These are phyloP conservation scores for Myiozetetes cayanensis DNA, from an alignment of 2,113 vertebrate genomes.

Conservation along the genomic window DNA sequence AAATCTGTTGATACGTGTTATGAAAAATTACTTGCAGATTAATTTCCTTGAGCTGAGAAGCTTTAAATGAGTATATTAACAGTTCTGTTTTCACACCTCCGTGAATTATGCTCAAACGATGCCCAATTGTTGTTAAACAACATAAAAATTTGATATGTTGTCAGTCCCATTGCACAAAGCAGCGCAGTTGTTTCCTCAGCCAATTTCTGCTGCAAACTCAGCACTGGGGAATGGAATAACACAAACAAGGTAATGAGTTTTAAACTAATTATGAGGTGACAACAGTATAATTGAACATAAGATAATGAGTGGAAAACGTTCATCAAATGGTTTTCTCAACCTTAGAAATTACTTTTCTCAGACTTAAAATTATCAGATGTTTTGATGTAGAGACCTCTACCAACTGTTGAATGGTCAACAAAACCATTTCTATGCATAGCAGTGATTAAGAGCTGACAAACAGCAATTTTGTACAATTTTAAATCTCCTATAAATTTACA, in stretches of 20 bases:
- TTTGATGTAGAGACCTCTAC: background rate
- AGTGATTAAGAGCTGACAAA: background rate
- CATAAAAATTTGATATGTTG: conserved; percentile 53
- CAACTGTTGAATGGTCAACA: background rate
- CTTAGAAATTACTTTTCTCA: conserved; percentile 6
- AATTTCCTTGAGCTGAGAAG: conserved; percentile 62
- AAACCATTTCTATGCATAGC: background rate
- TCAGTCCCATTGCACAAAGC: conserved; percentile 63
- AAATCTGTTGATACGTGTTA: conserved; percentile 32
- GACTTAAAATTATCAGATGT: background rate
- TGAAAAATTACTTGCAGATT: conserved; percentile 62
- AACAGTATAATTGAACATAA: conserved; percentile 61
- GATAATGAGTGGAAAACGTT: conserved; percentile 60
- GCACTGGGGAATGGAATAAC: conserved; percentile 51
- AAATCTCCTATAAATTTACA: background rate
- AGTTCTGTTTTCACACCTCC: conserved; percentile 59
- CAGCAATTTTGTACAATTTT: background rate
- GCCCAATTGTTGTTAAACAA: conserved; percentile 62
- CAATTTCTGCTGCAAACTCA: conserved; percentile 56
- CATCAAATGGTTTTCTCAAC: conserved; percentile 18
- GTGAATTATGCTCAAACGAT: conserved; percentile 49
- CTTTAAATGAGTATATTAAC: conserved; percentile 52
- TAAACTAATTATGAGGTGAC: conserved; percentile 65
- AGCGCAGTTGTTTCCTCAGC: conserved; percentile 40
- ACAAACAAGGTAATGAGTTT: conserved; percentile 61